Percentiles rank a stretch among this genome's conserved stretches.
These are phyloP conservation scores for Parnassius mnemosyne DNA, from an alignment of 2,888 invertebrate genomes.

Conservation along the genomic window DNA sequence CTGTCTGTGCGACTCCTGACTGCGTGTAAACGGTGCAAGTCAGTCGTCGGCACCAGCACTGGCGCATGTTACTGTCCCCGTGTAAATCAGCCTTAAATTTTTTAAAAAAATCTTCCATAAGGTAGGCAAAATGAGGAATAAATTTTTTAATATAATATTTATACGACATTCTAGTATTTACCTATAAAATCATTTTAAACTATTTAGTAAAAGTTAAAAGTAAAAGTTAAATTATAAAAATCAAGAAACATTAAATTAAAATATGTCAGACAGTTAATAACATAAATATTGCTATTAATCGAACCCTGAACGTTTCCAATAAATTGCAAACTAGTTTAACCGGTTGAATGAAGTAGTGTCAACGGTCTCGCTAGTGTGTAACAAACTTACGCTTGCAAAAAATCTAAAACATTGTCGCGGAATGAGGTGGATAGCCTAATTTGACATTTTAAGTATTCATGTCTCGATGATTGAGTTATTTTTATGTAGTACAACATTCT, in stretches of 20 bases:
- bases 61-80: too few relatives aligned
- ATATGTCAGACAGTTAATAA: background rate
- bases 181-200: background rate
- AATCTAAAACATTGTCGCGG: constrained; percentile 4
- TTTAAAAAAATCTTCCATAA: too few relatives aligned
- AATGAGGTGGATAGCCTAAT: constrained; percentile 10
- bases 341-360: constrained; percentile 7
- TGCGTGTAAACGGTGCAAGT: too few relatives aligned
- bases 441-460: constrained; percentile 10
- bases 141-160: too few relatives aligned
- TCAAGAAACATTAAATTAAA: background rate
- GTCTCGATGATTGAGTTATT: background rate
- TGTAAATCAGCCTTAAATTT: too few relatives aligned
- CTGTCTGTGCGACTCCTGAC: too few relatives aligned
- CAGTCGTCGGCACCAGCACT: too few relatives aligned
- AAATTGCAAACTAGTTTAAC: constrained; percentile 10
- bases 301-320: background rate
- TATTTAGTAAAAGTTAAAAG: too few relatives aligned
- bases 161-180: background rate
- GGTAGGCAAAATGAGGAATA: too few relatives aligned
- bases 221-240: too few relatives aligned
- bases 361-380: constrained; percentile 7
- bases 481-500: too few relatives aligned
- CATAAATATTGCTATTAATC: background rate
- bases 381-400: constrained; percentile 12